Conservation (phyloP, 2,888 invertebrate genomes). For the Melipona beecheii region DNA sequence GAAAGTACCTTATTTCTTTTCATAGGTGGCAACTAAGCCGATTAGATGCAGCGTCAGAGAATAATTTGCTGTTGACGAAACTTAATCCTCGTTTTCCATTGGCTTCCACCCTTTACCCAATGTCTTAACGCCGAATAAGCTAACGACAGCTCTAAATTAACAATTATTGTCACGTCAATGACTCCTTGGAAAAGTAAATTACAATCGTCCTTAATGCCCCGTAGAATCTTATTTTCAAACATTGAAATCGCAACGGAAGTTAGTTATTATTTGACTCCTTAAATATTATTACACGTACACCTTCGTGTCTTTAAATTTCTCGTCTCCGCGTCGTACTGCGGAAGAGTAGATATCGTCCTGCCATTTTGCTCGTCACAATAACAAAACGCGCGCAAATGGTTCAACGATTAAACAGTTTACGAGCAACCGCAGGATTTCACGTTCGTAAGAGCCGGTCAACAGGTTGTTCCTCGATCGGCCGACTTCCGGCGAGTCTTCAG, state of each 20-base stretch:
- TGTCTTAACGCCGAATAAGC: conserved; percentile 40
- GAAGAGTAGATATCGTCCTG: background rate
- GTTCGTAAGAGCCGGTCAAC: conserved; percentile 61
- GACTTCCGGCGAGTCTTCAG: conserved; percentile 62
- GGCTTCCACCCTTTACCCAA: conserved; percentile 29
- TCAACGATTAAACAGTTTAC: conserved; percentile 52
- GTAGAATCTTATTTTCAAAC: no score
- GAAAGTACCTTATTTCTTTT: conserved; percentile 47
- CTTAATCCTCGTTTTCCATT: conserved; percentile 74
- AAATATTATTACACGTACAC: background rate
- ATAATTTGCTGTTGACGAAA: conserved; percentile 77
- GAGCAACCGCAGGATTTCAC: conserved; percentile 40
- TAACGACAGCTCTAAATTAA: conserved; percentile 39
- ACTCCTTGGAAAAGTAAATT: no score
- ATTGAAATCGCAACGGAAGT: no score
- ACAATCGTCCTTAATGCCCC: no score
- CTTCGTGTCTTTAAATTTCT: background rate
- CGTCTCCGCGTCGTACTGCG: background rate
- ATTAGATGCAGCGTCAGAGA: conserved; percentile 75
- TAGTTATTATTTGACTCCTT: no score
- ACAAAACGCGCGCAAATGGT: conserved; percentile 31
- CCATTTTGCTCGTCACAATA: background rate
- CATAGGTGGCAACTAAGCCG: conserved; percentile 78
- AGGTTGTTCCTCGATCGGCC: conserved; percentile 67
- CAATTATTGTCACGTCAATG: conserved; percentile 2